Evolutionary conservation across 1,140 invertebrate species (phyloP).

Genomic region (Drosophila lowei): DNA sequence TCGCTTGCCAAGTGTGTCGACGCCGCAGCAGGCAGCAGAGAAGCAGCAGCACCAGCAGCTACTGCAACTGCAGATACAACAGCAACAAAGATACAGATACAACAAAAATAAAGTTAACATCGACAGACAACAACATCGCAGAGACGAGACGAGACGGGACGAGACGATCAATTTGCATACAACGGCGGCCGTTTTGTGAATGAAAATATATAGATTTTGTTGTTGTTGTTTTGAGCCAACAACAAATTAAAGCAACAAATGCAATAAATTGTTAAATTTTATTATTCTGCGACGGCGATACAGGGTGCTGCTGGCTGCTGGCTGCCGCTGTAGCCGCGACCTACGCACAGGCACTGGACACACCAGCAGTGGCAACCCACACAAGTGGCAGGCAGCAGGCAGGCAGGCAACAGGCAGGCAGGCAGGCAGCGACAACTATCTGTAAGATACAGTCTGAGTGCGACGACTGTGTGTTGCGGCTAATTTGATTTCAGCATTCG

Average conservation of each 20-base stretch:
- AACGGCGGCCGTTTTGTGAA: slow-evolving; percentile 77
- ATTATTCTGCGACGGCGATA: slow-evolving; percentile 64
- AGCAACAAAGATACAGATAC: slow-evolving; percentile 8
- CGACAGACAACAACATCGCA: slow-evolving; percentile 25
- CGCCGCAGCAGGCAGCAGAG: slow-evolving; percentile 20
- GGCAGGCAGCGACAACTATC: slow-evolving; percentile 56
- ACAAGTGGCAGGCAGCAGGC: slow-evolving; percentile 18
- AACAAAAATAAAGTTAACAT: slow-evolving; percentile 53
- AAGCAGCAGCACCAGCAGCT: slow-evolving; percentile 14
- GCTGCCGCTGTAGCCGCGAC: too few relatives aligned
- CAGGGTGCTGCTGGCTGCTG: slow-evolving; percentile 58
- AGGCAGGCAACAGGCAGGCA: slow-evolving; percentile 9
- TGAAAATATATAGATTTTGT: slow-evolving; percentile 51
- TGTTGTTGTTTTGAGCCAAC: slow-evolving; percentile 50
- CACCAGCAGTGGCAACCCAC: slow-evolving; percentile 42
- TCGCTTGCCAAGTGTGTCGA: slow-evolving; percentile 76
- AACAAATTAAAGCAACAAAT: slow-evolving; percentile 78
- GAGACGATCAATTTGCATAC: slow-evolving; percentile 71
- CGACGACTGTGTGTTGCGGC: slow-evolving; percentile 51
- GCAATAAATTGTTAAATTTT: slow-evolving; percentile 82
- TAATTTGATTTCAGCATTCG: slow-evolving; percentile 76
- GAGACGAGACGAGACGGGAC: not conserved
- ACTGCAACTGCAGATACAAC: slow-evolving; percentile 24
- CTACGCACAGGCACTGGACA: slow-evolving; percentile 54
- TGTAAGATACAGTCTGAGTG: slow-evolving; percentile 54